phyloP scores from a whole-genome alignment of 1,140 invertebrate genomes.

The Cepaea nemoralis region DNA sequence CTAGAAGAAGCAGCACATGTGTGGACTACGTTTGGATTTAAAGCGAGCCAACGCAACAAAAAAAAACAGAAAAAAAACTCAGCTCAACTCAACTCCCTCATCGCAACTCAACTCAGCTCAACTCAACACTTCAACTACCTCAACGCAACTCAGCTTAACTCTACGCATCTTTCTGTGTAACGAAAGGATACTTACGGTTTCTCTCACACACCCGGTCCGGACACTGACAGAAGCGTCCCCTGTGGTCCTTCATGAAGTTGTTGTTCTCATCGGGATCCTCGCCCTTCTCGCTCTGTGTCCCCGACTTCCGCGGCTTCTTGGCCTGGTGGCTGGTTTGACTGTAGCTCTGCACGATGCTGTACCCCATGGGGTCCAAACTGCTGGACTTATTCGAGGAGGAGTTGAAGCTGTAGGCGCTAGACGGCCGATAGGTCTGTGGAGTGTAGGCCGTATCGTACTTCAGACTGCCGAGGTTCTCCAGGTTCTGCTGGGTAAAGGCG shows the following conservation, averaged over 20 bases:
- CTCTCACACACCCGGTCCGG: background rate
- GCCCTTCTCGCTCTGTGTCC: background rate
- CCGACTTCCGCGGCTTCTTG: background rate
- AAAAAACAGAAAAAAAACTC: too few relatives aligned
- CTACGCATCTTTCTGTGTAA: too few relatives aligned
- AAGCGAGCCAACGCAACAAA: too few relatives aligned
- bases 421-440: background rate
- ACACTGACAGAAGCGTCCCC: background rate
- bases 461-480: background rate
- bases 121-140: too few relatives aligned
- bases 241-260: slow-evolving; percentile 3
- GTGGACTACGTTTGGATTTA: too few relatives aligned
- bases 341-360: background rate
- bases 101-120: too few relatives aligned
- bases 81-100: too few relatives aligned
- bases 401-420: background rate
- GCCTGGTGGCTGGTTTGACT: background rate
- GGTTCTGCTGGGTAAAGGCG: too few relatives aligned
- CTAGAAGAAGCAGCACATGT: too few relatives aligned
- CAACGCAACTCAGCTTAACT: too few relatives aligned
- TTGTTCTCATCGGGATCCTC: slow-evolving; percentile 12
- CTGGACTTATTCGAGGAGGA: background rate
- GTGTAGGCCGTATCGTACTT: background rate
- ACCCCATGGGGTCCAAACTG: background rate
- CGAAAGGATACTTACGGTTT: background rate